Conservation (phyloP, 2,888 invertebrate species). For the Zhuqinia jingwanae region DNA sequence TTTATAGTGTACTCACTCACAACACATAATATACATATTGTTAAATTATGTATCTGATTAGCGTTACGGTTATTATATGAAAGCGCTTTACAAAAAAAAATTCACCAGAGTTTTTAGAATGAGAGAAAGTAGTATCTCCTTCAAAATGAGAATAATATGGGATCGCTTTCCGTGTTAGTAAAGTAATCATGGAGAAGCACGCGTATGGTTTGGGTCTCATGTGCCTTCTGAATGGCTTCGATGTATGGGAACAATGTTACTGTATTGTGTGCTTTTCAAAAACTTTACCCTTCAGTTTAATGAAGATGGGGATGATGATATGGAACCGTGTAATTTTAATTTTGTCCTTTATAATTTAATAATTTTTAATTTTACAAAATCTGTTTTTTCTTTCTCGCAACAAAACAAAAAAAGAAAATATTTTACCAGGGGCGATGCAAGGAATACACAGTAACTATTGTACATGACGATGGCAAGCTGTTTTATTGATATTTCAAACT, state of each 20-base stretch:
- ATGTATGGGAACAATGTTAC: slow-evolving; percentile 73
- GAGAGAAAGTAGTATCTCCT: slow-evolving; percentile 44
- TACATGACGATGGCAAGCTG: too few relatives aligned
- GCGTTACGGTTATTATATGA: slow-evolving; percentile 58
- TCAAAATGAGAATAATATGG: slow-evolving; percentile 33
- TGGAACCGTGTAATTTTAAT: neutral
- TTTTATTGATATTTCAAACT: neutral
- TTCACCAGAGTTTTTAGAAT: slow-evolving; percentile 61
- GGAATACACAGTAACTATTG: too few relatives aligned
- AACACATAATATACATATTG: slow-evolving; percentile 41
- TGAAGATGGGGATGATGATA: too few relatives aligned
- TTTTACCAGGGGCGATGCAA: neutral
- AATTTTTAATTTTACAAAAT: neutral
- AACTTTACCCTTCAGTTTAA: slow-evolving; percentile 19
- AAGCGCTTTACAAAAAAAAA: slow-evolving; percentile 71
- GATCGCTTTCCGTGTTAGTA: slow-evolving; percentile 53
- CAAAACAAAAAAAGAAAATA: too few relatives aligned
- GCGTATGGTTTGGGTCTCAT: slow-evolving; percentile 71
- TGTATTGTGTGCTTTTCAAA: slow-evolving; percentile 67
- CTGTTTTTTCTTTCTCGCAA: neutral
- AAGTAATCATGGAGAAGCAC: slow-evolving; percentile 52
- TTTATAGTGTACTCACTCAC: neutral
- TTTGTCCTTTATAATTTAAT: neutral
- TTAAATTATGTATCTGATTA: slow-evolving; percentile 33
- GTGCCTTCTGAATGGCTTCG: slow-evolving; percentile 74